Base-by-base conservation (phyloP, 2,797 vertebrate genomes). In the Mallotus villosus region DNA sequence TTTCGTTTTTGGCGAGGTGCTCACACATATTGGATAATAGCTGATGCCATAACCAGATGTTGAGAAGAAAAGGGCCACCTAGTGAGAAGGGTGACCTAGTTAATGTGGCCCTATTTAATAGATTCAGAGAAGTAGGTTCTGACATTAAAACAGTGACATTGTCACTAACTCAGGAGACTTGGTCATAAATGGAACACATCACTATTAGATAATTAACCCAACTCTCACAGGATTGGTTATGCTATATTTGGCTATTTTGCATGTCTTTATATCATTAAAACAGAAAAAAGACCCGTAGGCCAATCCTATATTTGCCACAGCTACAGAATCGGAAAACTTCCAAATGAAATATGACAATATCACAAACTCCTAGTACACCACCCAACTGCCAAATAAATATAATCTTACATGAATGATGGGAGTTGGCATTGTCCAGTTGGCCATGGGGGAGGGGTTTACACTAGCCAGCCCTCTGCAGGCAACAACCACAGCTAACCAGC, bases 151-250 rank as follows among this genome's bases (percentile, higher is more conserved):
- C 49, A 34, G 81, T 87, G 82, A 88, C 88, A 80, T 88, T 89
- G 85, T 80, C 82, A 65, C 77, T 76, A 76, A 73, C 91, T 88
- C 90, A 73, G 67, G 90, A 89, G 92, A 87, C 77, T 78, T 59
- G 16, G 77, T 51, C 77, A 83, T 75, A 93, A 92, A 84, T 89
- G 84, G 90, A 87, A 75, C 89, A 81, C 85, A 87, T 89, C 86
- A 85, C 85, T 77, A 79, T 79, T 79, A 87, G 88, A 90, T 92
- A 92, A 94, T 93, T 92, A 92, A 90, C 87, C 73, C 76, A 32
- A 67, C 64, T 89, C 91, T 79, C 80, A 25, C 70, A 87, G 82
- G 86, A 82, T 65, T 24, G 57, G 70, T 72, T 46, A 60, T 73
- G 78, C 68, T 91, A 88, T 86, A 80, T 88, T 86, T 86, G 77